Percentiles rank a stretch among this genome's conserved stretches.
These are phyloP conservation scores for Ophraella communa DNA, from an alignment of 2,888 invertebrate species.

Conservation along the genomic window DNA sequence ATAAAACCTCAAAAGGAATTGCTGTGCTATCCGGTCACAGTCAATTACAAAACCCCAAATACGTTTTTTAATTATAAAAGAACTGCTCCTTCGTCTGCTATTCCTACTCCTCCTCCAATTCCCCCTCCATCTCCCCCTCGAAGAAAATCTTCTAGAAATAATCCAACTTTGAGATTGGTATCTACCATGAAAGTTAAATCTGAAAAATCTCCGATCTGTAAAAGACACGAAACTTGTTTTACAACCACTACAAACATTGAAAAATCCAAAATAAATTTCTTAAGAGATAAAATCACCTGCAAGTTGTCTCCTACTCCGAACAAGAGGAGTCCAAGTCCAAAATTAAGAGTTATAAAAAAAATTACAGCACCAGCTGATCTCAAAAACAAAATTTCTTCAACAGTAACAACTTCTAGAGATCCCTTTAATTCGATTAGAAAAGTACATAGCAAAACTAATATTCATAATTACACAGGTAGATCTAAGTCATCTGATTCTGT, in stretches of 20 bases:
- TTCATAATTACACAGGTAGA: slow-evolving; percentile 29
- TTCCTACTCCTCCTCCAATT: slow-evolving; percentile 48
- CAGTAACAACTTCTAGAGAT: slow-evolving; percentile 55
- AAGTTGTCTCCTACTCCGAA: slow-evolving; percentile 60
- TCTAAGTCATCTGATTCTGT: slow-evolving; percentile 38
- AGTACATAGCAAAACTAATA: slow-evolving; percentile 55
- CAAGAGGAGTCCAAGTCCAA: slow-evolving; percentile 47
- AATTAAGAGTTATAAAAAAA: slow-evolving; percentile 51
- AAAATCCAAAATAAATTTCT: slow-evolving; percentile 66
- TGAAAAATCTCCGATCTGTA: slow-evolving; percentile 51
- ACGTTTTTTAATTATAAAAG: slow-evolving; percentile 68
- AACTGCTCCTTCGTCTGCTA: slow-evolving; percentile 65
- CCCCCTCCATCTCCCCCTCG: slow-evolving; percentile 77
- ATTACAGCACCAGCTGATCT: slow-evolving; percentile 52
- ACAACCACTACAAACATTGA: slow-evolving; percentile 53
- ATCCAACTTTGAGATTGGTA: slow-evolving; percentile 71
- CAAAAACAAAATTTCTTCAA: slow-evolving; percentile 55
- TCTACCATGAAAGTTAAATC: slow-evolving; percentile 62
- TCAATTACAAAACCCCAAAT: slow-evolving; percentile 57
- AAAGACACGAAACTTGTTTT: slow-evolving; percentile 64
- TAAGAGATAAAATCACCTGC: slow-evolving; percentile 68
- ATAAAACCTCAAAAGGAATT: slow-evolving; percentile 63
- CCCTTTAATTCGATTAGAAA: slow-evolving; percentile 57
- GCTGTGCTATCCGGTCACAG: slow-evolving; percentile 67
- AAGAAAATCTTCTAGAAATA: slow-evolving; percentile 77